Evolutionary conservation across 2,888 invertebrate species (phyloP).

Genomic region (Ophion costatus): DNA sequence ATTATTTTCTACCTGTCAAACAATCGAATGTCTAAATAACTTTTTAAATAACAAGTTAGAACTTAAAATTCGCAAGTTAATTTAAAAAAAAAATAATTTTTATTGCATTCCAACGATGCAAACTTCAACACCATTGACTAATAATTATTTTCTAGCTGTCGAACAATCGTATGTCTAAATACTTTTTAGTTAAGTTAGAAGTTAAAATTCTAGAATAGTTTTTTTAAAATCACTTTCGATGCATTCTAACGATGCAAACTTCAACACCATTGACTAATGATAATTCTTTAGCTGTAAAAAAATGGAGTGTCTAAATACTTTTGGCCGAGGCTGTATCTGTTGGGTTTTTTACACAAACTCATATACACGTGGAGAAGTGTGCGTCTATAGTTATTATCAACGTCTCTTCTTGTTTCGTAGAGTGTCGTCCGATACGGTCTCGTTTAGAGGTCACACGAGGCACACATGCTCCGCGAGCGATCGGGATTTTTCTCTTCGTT

Average conservation of each 20-base stretch:
- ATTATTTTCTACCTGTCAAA: no score
- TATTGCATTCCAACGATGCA: neutral
- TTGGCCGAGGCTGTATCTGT: no score
- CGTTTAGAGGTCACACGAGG: neutral
- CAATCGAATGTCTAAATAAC: no score
- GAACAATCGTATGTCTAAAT: no score
- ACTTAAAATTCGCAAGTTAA: no score
- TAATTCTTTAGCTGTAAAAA: constrained; percentile 8
- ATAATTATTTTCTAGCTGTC: no score
- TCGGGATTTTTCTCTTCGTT: constrained; percentile 31
- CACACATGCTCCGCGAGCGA: constrained; percentile 45
- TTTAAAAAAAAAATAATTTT: neutral
- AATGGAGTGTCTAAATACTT: neutral
- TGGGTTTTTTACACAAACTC: no score
- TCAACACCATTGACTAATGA: neutral
- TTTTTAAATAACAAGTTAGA: no score
- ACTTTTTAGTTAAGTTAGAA: no score
- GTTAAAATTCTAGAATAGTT: no score
- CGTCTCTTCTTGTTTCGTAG: constrained; percentile 14
- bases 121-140: no score
- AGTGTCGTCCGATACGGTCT: constrained; percentile 33
- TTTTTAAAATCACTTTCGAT: neutral
- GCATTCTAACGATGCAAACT: neutral
- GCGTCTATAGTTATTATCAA: constrained; percentile 1
- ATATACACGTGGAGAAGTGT: neutral